Evolutionary conservation across 2,113 vertebrate genomes (phyloP).

Genomic region (Petromus typicus): DNA sequence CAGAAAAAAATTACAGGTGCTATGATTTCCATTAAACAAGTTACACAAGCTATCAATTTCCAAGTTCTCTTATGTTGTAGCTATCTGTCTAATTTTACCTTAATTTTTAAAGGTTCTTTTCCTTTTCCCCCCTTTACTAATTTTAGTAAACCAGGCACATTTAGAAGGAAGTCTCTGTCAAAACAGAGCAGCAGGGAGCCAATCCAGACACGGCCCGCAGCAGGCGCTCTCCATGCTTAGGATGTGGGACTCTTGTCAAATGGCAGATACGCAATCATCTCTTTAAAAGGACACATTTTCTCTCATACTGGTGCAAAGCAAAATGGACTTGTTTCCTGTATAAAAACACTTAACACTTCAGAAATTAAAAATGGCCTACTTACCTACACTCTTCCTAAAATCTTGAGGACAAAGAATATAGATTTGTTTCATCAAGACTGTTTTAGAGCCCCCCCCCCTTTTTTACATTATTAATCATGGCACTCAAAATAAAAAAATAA

Average conservation of each 20-base stretch:
- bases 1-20: conserved; percentile 80
- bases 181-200: conserved; percentile 80
- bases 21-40: conserved; percentile 78
- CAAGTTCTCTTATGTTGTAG: conserved; percentile 54
- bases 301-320: conserved; percentile 75
- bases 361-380: conserved; percentile 74
- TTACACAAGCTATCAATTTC: conserved; percentile 74
- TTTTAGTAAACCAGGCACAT: conserved; percentile 85
- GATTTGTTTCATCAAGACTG: conserved; percentile 78
- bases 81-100: conserved; percentile 73
- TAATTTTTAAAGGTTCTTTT: conserved; percentile 48
- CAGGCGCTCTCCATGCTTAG: conserved; percentile 60
- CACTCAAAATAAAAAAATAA: conserved; percentile 89
- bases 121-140: not conserved
- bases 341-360: conserved; percentile 82
- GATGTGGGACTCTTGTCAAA: conserved; percentile 53
- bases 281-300: conserved; percentile 72
- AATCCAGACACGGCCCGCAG: conserved; percentile 68
- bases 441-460: conserved; percentile 77
- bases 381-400: conserved; percentile 79
- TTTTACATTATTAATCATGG: conserved; percentile 81
- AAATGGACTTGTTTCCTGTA: conserved; percentile 79
- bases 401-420: conserved; percentile 80
- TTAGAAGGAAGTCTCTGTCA: conserved; percentile 78
- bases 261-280: conserved; percentile 50